Conservation (phyloP, 2,113 vertebrate species). For the Cricetomys ansorgei region DNA sequence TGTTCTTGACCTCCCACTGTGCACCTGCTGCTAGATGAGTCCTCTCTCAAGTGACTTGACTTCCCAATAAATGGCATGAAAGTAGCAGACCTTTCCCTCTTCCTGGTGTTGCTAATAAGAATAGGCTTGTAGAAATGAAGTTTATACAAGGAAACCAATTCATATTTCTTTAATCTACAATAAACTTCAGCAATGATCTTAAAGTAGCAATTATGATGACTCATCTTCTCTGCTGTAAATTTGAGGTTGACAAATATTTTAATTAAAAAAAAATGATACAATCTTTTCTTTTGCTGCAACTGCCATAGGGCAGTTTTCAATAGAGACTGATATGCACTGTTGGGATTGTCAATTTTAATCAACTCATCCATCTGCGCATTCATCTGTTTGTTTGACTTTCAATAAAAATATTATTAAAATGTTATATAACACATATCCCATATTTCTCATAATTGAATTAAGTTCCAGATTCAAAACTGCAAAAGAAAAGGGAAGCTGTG, state of each 20-base stretch:
- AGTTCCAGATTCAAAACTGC: conserved; percentile 36
- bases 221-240: not conserved
- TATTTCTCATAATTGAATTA: conserved; percentile 37
- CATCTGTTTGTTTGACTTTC: conserved; percentile 28
- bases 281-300: not conserved
- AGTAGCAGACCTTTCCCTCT: not conserved
- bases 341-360: conserved; percentile 19
- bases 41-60: not conserved
- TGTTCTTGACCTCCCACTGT: not conserved
- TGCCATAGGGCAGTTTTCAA: not conserved
- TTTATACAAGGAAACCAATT: conserved; percentile 50
- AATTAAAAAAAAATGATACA: conserved; percentile 3
- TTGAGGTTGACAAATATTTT: conserved; percentile 36
- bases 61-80: not conserved
- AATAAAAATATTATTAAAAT: conserved; percentile 40
- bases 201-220: conserved; percentile 24
- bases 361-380: conserved; percentile 29
- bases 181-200: not conserved
- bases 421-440: not conserved
- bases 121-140: not conserved
- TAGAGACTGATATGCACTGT: not conserved
- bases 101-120: not conserved
- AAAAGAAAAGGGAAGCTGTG: conserved; percentile 6
- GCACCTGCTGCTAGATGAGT: not conserved
- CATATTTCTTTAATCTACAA: conserved; percentile 18